Evolutionary conservation across 1,140 invertebrate genomes (phyloP).

Genomic region (Ericerus pela): DNA sequence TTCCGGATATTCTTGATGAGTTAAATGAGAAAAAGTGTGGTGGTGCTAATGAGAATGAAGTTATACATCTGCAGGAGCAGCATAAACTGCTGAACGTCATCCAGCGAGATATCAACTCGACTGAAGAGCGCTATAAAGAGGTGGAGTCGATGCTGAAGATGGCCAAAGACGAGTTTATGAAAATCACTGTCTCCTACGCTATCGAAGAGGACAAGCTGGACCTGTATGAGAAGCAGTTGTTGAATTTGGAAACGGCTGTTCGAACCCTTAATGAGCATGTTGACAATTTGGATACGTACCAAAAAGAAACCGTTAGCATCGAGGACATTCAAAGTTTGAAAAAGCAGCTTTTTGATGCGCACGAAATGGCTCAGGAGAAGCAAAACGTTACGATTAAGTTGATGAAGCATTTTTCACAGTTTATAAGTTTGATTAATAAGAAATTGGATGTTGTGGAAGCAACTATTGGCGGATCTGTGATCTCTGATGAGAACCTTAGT

Average conservation of each 20-base stretch:
- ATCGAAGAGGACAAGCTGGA: constrained; percentile 7
- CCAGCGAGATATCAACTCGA: not conserved
- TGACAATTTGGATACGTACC: not conserved
- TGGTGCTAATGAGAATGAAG: not conserved
- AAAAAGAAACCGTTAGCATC: not conserved
- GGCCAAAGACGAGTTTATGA: not conserved
- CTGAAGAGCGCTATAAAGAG: not conserved
- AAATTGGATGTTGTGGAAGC: not conserved
- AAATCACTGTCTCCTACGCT: not conserved
- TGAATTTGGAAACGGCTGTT: not conserved
- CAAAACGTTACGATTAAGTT: constrained; percentile 1
- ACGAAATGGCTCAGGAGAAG: not conserved
- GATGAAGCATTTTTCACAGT: not conserved
- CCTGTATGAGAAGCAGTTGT: not conserved
- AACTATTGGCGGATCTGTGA: not conserved
- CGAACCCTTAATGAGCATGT: not conserved
- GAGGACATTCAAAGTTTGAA: constrained; percentile 1
- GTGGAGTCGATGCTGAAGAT: not conserved
- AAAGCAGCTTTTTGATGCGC: not conserved
- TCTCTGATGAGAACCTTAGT: not conserved
- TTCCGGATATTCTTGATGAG: not conserved
- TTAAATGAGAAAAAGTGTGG: not conserved
- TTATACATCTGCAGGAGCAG: not conserved
- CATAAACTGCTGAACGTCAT: not conserved
- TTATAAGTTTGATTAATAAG: not conserved